These are phyloP conservation scores for Pseudococcus jackbeardsleyi DNA, from an alignment of 2,888 invertebrate species.

Conservation along the genomic window DNA sequence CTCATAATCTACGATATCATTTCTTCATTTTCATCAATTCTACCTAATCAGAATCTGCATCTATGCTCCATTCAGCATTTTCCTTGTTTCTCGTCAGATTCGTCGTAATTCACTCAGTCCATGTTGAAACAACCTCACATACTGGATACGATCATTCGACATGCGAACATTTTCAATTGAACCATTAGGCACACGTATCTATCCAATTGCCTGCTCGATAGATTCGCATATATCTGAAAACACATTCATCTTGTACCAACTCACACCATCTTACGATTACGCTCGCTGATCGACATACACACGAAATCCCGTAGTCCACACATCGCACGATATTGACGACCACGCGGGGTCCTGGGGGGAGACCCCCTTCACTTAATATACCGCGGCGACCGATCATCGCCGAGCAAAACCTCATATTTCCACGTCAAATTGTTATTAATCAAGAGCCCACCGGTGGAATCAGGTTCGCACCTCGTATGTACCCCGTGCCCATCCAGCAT, in stretches of 20 bases:
- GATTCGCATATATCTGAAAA: background rate
- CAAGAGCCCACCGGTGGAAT: constrained; percentile 55
- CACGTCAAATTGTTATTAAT: constrained; percentile 63
- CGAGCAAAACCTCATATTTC: constrained; percentile 59
- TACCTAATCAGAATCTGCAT: no score
- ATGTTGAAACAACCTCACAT: background rate
- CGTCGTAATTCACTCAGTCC: no score
- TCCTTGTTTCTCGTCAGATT: no score
- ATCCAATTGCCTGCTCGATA: background rate
- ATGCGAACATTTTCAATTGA: constrained; percentile 43
- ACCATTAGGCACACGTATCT: background rate
- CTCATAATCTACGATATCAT: no score
- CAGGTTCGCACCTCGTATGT: constrained; percentile 50
- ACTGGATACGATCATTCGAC: constrained; percentile 26
- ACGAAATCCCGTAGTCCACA: background rate
- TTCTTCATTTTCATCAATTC: no score
- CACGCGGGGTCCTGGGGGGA: background rate
- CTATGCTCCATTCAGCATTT: no score
- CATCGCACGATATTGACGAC: background rate
- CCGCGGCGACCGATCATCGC: background rate
- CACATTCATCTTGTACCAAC: background rate
- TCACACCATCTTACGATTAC: background rate
- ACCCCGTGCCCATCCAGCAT: background rate
- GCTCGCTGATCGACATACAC: background rate
- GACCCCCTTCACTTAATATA: background rate